Conservation (phyloP, 2,797 vertebrate species). For the Poeciliopsis gracilis region DNA sequence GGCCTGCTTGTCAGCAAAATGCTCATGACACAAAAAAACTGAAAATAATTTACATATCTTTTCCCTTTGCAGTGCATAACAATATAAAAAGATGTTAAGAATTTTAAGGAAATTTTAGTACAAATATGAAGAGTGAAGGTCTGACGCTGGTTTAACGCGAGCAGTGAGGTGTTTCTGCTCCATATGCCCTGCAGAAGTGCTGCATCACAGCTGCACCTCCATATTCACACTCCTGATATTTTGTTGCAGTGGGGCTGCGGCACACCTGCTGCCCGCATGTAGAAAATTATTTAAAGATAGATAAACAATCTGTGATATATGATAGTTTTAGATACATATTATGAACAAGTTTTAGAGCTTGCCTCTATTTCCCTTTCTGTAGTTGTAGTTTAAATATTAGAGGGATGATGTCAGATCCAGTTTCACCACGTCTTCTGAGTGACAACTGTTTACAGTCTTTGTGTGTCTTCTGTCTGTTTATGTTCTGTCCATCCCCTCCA, state of each 20-base stretch:
- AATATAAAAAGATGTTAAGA: neutral
- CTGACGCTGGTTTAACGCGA: neutral
- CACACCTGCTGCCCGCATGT: neutral
- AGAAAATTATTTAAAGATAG: neutral
- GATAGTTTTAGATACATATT: neutral
- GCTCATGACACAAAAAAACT: neutral
- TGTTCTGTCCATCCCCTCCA: neutral
- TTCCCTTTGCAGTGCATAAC: neutral
- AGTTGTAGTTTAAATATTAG: neutral
- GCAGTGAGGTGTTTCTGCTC: neutral
- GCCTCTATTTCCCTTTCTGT: neutral
- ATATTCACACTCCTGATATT: neutral
- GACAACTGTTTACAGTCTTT: neutral
- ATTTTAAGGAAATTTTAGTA: neutral
- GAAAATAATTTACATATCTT: neutral
- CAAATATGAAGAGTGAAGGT: neutral
- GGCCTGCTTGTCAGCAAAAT: neutral
- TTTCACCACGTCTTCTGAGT: neutral
- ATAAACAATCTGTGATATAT: neutral
- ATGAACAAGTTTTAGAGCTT: neutral
- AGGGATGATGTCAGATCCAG: neutral
- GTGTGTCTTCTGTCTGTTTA: neutral
- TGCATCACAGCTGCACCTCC: neutral
- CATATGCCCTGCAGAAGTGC: neutral
- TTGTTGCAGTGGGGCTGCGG: neutral